These are phyloP conservation scores for Diplazon laetatorius DNA, from an alignment of 2,888 invertebrate species.

Conservation along the genomic window DNA sequence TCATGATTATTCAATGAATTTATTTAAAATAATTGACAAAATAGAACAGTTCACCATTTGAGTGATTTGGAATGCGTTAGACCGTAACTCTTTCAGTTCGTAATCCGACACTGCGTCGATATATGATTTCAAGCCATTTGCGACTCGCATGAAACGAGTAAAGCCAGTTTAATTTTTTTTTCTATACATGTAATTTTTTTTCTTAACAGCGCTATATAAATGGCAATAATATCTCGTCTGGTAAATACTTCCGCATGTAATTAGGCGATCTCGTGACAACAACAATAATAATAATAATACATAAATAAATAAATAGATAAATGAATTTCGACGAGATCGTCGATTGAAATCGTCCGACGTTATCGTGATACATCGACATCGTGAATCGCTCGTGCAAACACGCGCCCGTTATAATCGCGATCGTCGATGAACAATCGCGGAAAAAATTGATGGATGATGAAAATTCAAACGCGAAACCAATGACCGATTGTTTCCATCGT, in stretches of 20 bases:
- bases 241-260: too few relatives aligned
- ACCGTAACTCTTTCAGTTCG: too few relatives aligned
- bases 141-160: too few relatives aligned
- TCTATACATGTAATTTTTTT: background rate
- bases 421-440: background rate
- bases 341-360: background rate
- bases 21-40: too few relatives aligned
- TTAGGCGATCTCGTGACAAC: too few relatives aligned
- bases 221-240: too few relatives aligned
- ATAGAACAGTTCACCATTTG: too few relatives aligned
- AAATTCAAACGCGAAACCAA: conserved; percentile 32
- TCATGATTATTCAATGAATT: too few relatives aligned
- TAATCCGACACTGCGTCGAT: too few relatives aligned
- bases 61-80: too few relatives aligned
- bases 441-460: conserved; percentile 17
- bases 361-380: conserved; percentile 13
- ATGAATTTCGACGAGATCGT: background rate
- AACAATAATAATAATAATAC: too few relatives aligned
- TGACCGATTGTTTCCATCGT: conserved; percentile 43
- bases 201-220: background rate
- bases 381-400: background rate
- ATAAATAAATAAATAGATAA: background rate
- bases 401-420: background rate
- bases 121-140: too few relatives aligned
- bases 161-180: background rate